Evolutionary conservation across 1,140 invertebrate genomes (phyloP), one percentile per base, ranked within the genome.

Genomic region (Drosophila serrata): DNA sequence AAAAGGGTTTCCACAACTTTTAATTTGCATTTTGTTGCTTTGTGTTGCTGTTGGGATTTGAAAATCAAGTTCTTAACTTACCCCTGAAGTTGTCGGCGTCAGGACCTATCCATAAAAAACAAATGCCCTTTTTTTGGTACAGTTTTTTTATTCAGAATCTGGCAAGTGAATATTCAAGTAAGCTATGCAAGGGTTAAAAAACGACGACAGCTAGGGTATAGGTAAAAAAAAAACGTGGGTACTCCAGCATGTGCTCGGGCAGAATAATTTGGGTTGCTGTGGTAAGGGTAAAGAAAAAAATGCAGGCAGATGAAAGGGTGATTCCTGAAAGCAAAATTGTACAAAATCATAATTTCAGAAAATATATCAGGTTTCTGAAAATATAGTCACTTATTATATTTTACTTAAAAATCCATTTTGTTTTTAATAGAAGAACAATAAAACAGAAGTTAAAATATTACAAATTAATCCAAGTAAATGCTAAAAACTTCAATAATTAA

Each of bases 101-200:
- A 40, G 70, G 46, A 45, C 55, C 37, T 31, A 58, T 35, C 48
- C 48, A 74, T 74, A 65, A 69, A 79, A 79, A 58, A 46, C 76
- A 79, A 88, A 81, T 84, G 79, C 78, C 57, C 42, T 68, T 77
- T 81, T 76, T 70, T 68, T 49, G 40, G 69, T 77, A 86, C 78
- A 63, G 70, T 80, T 91, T 81, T 64, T 78, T 77, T 56, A 65
- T 64, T 67, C 73, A 74, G 73, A 76, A 79, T 80, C 90, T 90
- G 82, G 91, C 90, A 91, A 92, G 90, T 92, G 90, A 91, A 91
- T 92, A 90, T 92, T 81, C 90, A 90, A 87, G 90, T 91, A 72
- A 65, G 37, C 43, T 68, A 48, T 49, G 80, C 67, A 91, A 91
- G 90, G 90, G 90, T 91, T 91, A 91, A 86, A 86, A 81, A 68